A percentile compares a stretch with the other conserved stretches of the same genome.
These are phyloP conservation scores for Atlantisia rogersi DNA, from an alignment of 2,113 vertebrate species.

Conservation along the genomic window DNA sequence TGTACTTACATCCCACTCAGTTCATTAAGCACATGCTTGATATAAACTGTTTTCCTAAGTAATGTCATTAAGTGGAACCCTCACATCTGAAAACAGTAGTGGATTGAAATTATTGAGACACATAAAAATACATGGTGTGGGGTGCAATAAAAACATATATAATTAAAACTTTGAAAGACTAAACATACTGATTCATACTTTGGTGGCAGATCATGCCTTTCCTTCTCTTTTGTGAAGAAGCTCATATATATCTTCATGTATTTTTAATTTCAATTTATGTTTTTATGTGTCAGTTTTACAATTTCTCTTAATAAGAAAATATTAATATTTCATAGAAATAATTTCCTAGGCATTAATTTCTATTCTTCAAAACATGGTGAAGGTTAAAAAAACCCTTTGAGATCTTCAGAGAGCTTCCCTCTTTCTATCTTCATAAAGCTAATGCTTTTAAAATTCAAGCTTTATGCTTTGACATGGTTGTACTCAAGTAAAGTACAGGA, in stretches of 20 bases:
- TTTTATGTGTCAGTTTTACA: neutral
- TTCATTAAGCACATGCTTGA: neutral
- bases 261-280: neutral
- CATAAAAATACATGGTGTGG: neutral
- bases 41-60: neutral
- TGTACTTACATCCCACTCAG: neutral
- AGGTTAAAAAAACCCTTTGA: neutral
- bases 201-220: neutral
- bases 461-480: neutral
- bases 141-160: neutral
- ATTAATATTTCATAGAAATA: neutral
- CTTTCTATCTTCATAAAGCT: neutral
- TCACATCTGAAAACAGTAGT: neutral
- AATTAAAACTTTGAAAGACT: neutral
- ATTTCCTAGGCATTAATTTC: neutral
- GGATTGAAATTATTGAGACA: neutral
- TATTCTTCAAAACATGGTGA: neutral
- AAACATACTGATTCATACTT: neutral
- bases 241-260: neutral
- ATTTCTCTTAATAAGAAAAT: neutral
- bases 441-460: neutral
- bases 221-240: neutral
- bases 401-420: neutral
- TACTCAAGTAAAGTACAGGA: neutral
- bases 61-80: neutral